Evolutionary conservation across 2,113 vertebrate species (phyloP).

Genomic region (Hippopotamus amphibius): DNA sequence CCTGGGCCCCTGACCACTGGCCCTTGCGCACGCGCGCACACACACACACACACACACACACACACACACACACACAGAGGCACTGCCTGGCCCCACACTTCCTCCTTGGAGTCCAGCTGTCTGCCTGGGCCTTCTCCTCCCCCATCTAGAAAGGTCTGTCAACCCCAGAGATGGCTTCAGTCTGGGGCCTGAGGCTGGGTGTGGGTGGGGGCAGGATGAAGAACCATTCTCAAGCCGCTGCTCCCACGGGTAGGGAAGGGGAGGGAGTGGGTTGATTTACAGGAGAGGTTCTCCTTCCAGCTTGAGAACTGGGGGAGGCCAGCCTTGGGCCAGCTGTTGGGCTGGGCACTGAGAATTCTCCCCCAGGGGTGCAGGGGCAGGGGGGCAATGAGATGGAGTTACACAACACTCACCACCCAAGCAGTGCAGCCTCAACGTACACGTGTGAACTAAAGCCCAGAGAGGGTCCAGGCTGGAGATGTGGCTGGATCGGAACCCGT

Average conservation of each 20-base stretch:
- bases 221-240: neutral
- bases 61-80: neutral
- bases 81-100: neutral
- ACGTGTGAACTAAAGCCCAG: neutral
- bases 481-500: neutral
- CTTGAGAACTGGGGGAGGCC: constrained; percentile 64
- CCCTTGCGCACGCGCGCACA: neutral
- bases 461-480: neutral
- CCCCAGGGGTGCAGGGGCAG: neutral
- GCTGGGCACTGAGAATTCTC: constrained; percentile 55
- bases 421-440: neutral
- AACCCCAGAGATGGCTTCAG: constrained; percentile 54
- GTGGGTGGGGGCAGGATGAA: neutral
- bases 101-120: neutral
- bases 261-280: neutral
- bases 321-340: constrained; percentile 71
- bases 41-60: neutral
- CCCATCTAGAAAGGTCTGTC: constrained; percentile 43
- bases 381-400: neutral
- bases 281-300: constrained; percentile 41
- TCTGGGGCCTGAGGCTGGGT: neutral
- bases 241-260: neutral
- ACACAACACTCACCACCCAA: constrained; percentile 1
- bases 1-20: neutral
- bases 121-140: constrained; percentile 6